Evolutionary conservation across 2,797 vertebrate species (phyloP), one percentile per base, ranked within the genome.

Genomic region (Neomorphus geoffroyi): DNA sequence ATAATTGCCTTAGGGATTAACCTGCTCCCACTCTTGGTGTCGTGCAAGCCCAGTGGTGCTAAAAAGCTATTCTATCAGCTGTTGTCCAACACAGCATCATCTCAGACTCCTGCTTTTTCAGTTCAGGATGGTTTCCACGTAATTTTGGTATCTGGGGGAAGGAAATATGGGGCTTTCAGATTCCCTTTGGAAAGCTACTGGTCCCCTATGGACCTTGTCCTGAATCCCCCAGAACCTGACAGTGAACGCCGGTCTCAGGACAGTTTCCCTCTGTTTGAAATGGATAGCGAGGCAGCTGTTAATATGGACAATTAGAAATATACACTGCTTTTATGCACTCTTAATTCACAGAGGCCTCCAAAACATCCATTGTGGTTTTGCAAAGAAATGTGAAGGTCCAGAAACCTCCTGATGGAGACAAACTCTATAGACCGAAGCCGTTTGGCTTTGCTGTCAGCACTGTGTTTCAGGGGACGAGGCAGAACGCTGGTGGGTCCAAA

Each of bases 1-100:
- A 43, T 39, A 43, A 17, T 48, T 74, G 27, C 41, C 18, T 2
- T 11, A 11, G 41, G 61, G 57, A 5, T 11, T 50, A 62, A 50
- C 28, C 56, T 7, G 1, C 67, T 62, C 46, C 65, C 27, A 77
- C 72, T 70, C 2, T 26, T 18, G 24, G 11, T 19, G 30, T 64
- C 22, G 5, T 33, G 53, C 4, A 12, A 48, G 62, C 66, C 57
- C 43, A 32, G 0, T 13, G 9, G 17, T 0, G 0, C 26, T 27
- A 8, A 24, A 22, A 58, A 92, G 6, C 71, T 7, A 0, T 56
- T 54, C 71, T 37, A 3, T 61, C 54, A 2, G 61, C 74, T 60
- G 32, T 48, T 41, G 54, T 93, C 48, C 83, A 21, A 2, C 73
- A 19, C 57, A 35, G 80, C 72, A 6, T 18, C 2, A 0, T 13